phyloP scores from a whole-genome alignment of 2,113 vertebrate genomes.

The Otolemur garnettii region DNA sequence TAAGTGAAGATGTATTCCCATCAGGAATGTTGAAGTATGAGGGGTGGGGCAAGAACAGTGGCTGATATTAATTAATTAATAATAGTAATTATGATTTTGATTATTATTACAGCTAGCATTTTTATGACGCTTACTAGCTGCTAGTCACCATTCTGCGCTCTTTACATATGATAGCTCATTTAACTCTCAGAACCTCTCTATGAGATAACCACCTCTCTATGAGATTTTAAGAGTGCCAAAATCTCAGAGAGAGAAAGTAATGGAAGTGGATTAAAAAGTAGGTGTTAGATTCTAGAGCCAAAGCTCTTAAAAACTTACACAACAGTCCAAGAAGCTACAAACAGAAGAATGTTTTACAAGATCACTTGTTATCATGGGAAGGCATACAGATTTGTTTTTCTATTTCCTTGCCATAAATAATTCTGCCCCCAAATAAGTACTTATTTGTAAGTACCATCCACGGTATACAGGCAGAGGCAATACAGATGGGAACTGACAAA shows the following conservation, averaged over 20 bases:
- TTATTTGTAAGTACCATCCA: slow-evolving; percentile 6
- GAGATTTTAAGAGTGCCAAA: background rate
- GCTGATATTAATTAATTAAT: background rate
- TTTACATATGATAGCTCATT: background rate
- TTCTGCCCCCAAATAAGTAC: slow-evolving; percentile 10
- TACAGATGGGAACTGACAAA: slow-evolving; percentile 8
- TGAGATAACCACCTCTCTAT: background rate
- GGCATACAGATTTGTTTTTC: background rate
- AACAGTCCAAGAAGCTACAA: slow-evolving; percentile 30
- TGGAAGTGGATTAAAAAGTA: slow-evolving; percentile 40
- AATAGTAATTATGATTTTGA: background rate
- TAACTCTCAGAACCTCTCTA: background rate
- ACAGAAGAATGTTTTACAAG: background rate
- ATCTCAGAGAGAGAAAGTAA: background rate
- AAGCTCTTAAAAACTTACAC: slow-evolving; percentile 15
- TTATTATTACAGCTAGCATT: background rate
- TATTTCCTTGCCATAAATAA: slow-evolving; percentile 43
- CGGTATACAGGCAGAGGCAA: background rate
- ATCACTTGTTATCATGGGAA: slow-evolving; percentile 11
- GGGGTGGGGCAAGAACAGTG: background rate
- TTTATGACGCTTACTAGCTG: background rate
- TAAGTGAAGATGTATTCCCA: background rate
- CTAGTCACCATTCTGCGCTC: background rate
- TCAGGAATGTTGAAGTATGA: background rate
- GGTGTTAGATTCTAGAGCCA: background rate